A percentile compares a stretch with the other conserved stretches of the same genome.
These are phyloP conservation scores for Mizuhopecten yessoensis DNA, from an alignment of 1,140 invertebrate species.

Conservation along the genomic window DNA sequence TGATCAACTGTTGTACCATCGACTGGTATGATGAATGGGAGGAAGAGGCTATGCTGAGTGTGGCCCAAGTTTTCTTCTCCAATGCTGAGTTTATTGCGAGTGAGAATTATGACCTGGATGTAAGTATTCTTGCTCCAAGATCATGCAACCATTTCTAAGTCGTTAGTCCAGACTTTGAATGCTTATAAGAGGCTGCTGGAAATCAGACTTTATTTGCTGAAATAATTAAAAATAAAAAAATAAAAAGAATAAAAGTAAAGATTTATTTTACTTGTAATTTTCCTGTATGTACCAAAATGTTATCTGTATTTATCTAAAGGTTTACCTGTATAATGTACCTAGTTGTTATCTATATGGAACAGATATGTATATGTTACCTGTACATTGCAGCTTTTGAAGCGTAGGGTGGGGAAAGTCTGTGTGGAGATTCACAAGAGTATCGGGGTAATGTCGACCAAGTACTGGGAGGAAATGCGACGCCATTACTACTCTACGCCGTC, in stretches of 20 bases:
- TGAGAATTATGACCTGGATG: constrained; percentile 74
- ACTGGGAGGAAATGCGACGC: constrained; percentile 91
- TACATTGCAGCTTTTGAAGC: constrained; percentile 74
- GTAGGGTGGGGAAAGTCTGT: constrained; percentile 85
- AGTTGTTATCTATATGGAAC: too few relatives aligned
- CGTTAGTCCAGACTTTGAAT: too few relatives aligned
- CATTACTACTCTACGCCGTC: constrained; percentile 94
- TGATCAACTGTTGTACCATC: constrained; percentile 83
- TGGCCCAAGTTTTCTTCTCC: constrained; percentile 85
- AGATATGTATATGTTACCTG: neutral
- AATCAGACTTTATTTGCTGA: too few relatives aligned
- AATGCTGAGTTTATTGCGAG: constrained; percentile 79
- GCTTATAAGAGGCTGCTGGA: too few relatives aligned
- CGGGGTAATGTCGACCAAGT: constrained; percentile 87
- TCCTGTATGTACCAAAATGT: too few relatives aligned
- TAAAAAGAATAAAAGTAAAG: too few relatives aligned
- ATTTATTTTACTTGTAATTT: too few relatives aligned
- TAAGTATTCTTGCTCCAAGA: constrained; percentile 50
- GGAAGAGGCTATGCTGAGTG: constrained; percentile 86
- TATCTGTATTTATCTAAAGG: too few relatives aligned
- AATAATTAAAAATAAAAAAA: too few relatives aligned
- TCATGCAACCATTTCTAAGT: neutral
- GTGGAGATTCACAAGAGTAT: constrained; percentile 87
- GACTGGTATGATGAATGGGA: constrained; percentile 84
- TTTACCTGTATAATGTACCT: too few relatives aligned